Base-by-base conservation (phyloP, 2,113 vertebrate genomes). In the Aplodontia rufa region DNA sequence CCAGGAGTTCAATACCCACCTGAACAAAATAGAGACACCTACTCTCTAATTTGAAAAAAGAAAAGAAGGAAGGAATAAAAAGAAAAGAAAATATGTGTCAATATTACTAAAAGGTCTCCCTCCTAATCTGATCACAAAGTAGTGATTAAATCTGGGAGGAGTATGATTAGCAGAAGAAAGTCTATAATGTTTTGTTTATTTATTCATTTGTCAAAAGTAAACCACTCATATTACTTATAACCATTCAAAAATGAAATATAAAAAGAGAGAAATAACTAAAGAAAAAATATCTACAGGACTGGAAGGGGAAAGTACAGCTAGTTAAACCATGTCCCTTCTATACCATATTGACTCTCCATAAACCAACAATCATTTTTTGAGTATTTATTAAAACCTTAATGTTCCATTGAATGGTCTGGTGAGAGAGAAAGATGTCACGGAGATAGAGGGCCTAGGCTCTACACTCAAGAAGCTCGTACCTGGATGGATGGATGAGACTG, bases 211-310 rank as follows among this genome's bases (percentile, higher is more conserved):
- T 60, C 5, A 85, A 75, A 88, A 83, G 22, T 26, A 96, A 78
- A 37, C 16, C 78, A 72, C 96, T 90, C 3, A 60, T 35, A 49
- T 87, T 76, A 82, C 12, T 94, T 94, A 22, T 32, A 95, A 76
- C 79, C 78, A 72, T 82, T 89, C 75, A 45, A 30, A 35, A 88
- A 75, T n/a, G 75, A 37, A 55, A 24, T 68, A 72, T 28, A n/a
- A 76, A 42, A 89, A 90, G n/a, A 74, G 28, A 17, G 60, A 87
- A 81, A 90, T 16, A 6, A 74, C 35, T 45, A 3, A 26, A 83
- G 22, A 35, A 26, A 69, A 64, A 76, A 74, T 58, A 6, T 35
- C 16, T 68, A 78, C 5, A 28, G 45, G 58, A 55, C 42, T 11
- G 13, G 66, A 87, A 82, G 22, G 12, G n/a, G 47, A 87, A 87